Evolutionary conservation across 2,888 invertebrate species (phyloP), one percentile per base, ranked within the genome.

Genomic region (Harmothoe impar): DNA sequence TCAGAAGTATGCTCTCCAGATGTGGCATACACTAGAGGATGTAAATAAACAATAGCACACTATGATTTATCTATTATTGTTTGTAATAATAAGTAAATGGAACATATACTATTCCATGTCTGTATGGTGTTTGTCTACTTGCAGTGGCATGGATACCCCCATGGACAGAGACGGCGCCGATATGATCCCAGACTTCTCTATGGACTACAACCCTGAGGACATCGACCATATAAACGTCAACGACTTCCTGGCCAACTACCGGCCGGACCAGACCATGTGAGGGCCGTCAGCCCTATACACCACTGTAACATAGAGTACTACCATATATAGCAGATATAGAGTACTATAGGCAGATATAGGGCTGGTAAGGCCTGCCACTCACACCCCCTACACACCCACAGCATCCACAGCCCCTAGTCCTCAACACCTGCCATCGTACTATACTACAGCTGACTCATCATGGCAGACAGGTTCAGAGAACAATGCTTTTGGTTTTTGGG

Each of bases 181-280:
- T 91, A 68, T 86, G 23, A 92, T 92, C 85, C 89, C 90, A 72
- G 89, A 91, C 54, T 89, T 91, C 72, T 90, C 89, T 51, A 93
- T 92, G 54, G 93, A 94, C 78, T 94, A 93, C 92, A 92, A 92
- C 72, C 93, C 93, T 0, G 93, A 93, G n/a, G 94, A 94, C 91
- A 93, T 94, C 33, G 93, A 92, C 33, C 92, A 92, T 86, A 94
- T 94, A 90, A 94, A 93, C 89, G 92, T 94, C 23, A 93, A 93
- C 62, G 93, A 94, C 54, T 91, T 94, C 23, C 92, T 94, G 29
- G 86, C 86, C 29, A 86, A 54, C 56, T 86, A 86, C 54, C 52
- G 54, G 54, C 7, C 86, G 17, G 86, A 86, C 86, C 81, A 33
- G 23, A 7, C 81, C 12, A 81, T 81, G 81, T 81, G n/a, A 81